Percentiles rank a stretch among this genome's conserved stretches.
These are phyloP conservation scores for Halictus quadricinctus DNA, from an alignment of 2,888 invertebrate genomes.

Conservation along the genomic window DNA sequence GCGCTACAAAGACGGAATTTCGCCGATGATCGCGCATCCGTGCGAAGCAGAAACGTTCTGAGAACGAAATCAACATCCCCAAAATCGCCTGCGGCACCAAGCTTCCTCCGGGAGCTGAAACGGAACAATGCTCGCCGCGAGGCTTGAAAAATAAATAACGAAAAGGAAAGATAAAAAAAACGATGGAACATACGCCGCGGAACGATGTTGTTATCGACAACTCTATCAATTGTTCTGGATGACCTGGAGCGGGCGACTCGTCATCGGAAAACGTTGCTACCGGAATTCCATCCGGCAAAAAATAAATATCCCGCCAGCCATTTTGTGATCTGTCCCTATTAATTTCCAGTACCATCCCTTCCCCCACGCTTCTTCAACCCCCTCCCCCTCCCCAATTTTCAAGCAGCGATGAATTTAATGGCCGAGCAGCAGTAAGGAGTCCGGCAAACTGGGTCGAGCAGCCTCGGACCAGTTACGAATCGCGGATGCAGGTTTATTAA, in stretches of 20 bases:
- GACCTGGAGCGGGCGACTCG: neutral
- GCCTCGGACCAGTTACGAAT: neutral
- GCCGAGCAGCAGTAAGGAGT: neutral
- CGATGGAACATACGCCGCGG: neutral
- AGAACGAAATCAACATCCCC: neutral
- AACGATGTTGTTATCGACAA: conserved; percentile 7
- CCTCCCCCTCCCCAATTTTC: neutral
- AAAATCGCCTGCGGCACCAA: neutral
- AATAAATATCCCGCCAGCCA: neutral
- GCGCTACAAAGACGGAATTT: neutral
- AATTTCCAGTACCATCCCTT: neutral
- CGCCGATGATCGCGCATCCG: neutral
- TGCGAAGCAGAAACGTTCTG: neutral
- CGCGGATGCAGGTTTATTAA: conserved; percentile 37
- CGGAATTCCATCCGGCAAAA: neutral
- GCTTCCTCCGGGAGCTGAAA: neutral
- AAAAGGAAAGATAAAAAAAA: neutral
- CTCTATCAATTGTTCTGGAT: conserved; percentile 6
- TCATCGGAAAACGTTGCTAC: neutral
- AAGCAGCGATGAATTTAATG: conserved; percentile 23
- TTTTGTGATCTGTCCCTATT: neutral
- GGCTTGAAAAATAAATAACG: neutral
- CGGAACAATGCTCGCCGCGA: neutral
- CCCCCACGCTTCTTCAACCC: neutral
- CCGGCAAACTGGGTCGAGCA: conserved; percentile 15